A percentile compares a stretch with the other conserved stretches of the same genome.
Conservation (phyloP, 2,888 invertebrate species). For the Mystacides longicornis region DNA sequence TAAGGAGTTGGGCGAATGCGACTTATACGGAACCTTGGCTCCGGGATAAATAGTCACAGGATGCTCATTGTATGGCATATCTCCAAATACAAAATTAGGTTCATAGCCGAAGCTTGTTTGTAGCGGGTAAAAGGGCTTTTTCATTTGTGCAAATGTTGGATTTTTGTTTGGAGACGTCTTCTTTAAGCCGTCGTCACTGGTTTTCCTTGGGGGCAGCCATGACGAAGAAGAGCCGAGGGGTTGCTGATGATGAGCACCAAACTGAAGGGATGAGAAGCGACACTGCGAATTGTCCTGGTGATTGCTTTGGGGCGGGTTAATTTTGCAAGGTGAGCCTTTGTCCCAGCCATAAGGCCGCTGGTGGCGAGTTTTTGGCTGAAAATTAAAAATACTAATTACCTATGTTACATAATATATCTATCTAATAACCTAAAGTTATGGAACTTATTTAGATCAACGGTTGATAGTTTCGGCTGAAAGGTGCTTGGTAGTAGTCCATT, state of each 20-base stretch:
- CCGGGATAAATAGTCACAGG: slow-evolving; percentile 62
- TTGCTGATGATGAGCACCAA: slow-evolving; percentile 46
- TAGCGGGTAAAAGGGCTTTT: slow-evolving; percentile 27
- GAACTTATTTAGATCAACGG: not conserved
- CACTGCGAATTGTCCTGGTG: slow-evolving; percentile 55
- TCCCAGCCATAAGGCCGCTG: slow-evolving; percentile 72
- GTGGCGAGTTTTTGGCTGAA: slow-evolving; percentile 68
- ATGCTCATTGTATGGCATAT: slow-evolving; percentile 54
- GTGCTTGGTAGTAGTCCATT: too few species aligned
- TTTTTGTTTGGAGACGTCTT: slow-evolving; percentile 31
- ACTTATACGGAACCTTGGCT: slow-evolving; percentile 40
- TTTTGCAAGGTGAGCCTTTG: slow-evolving; percentile 34
- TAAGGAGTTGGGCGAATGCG: slow-evolving; percentile 38
- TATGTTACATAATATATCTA: not conserved
- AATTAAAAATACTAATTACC: slow-evolving; percentile 27
- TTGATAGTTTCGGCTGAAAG: too few species aligned
- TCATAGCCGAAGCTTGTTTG: slow-evolving; percentile 41
- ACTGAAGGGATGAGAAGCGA: slow-evolving; percentile 61
- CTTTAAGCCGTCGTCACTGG: slow-evolving; percentile 23
- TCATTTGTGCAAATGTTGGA: slow-evolving; percentile 43
- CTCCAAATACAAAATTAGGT: slow-evolving; percentile 38
- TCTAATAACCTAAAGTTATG: not conserved
- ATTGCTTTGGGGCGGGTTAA: slow-evolving; percentile 34
- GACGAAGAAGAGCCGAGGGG: slow-evolving; percentile 34
- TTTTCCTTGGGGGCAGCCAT: slow-evolving; percentile 43